These are phyloP conservation scores for Cardiocondyla obscurior DNA, from an alignment of 1,140 invertebrate genomes.

Conservation along the genomic window DNA sequence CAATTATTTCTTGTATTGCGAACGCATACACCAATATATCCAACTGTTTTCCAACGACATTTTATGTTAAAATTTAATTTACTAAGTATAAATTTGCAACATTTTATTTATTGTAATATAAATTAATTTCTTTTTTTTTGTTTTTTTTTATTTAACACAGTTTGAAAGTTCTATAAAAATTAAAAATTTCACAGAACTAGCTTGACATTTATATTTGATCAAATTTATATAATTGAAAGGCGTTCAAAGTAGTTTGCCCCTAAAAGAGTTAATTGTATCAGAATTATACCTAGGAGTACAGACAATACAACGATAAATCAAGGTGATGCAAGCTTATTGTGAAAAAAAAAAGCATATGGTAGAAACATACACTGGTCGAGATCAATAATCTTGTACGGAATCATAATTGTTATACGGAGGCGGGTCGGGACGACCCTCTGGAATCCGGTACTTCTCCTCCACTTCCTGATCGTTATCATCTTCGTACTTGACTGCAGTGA, in stretches of 20 bases:
- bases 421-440: slow-evolving; percentile 79
- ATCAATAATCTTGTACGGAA: slow-evolving; percentile 78
- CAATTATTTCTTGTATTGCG: too few species aligned
- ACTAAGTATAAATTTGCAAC: not conserved
- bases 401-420: slow-evolving; percentile 79
- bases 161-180: not conserved
- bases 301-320: slow-evolving; percentile 55
- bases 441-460: slow-evolving; percentile 86
- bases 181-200: not conserved
- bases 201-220: not conserved
- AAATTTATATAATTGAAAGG: not conserved
- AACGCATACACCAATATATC: not conserved
- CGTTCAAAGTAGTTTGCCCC: not conserved
- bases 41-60: not conserved
- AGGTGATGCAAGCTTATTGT: slow-evolving; percentile 26
- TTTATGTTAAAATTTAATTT: not conserved
- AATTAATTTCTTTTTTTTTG: slow-evolving; percentile 6
- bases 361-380: slow-evolving; percentile 47
- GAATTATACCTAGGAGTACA: slow-evolving; percentile 59
- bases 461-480: slow-evolving; percentile 84
- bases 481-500: slow-evolving; percentile 87
- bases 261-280: slow-evolving; percentile 12
- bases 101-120: not conserved
- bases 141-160: not conserved
- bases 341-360: slow-evolving; percentile 62